Evolutionary conservation across 2,888 invertebrate species (phyloP).

Genomic region (Callinectes sapidus): DNA sequence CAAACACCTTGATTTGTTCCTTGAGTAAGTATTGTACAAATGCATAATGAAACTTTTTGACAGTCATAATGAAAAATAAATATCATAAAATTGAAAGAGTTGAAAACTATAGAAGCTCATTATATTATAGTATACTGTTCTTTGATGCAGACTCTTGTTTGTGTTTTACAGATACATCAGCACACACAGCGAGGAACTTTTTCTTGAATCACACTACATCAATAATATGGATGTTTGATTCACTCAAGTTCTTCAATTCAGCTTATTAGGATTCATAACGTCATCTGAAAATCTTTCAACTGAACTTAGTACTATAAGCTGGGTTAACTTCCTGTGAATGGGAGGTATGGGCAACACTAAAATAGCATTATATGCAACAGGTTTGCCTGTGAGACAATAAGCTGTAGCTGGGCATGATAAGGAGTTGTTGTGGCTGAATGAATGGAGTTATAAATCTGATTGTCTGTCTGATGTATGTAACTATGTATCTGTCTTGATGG

Average conservation of each 20-base stretch:
- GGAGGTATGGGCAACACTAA: background rate
- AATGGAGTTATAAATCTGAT: too few relatives aligned
- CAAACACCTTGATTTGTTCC: conserved; percentile 68
- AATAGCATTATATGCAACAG: background rate
- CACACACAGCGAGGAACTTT: conserved; percentile 55
- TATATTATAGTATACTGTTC: background rate
- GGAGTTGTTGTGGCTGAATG: too few relatives aligned
- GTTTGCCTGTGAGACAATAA: too few relatives aligned
- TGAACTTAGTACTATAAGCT: background rate
- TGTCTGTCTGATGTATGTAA: too few relatives aligned
- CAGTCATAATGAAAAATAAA: background rate
- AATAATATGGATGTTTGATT: conserved; percentile 47
- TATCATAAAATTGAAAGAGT: background rate
- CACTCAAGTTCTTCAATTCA: background rate
- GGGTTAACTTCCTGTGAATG: background rate
- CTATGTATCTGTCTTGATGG: too few relatives aligned
- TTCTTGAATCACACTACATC: conserved; percentile 51
- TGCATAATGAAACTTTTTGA: background rate
- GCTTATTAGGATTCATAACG: background rate
- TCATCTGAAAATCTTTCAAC: background rate
- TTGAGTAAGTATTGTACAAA: conserved; percentile 66
- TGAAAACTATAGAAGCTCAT: background rate
- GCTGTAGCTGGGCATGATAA: too few relatives aligned
- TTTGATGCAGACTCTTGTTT: background rate
- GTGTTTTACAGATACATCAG: conserved; percentile 52